These are phyloP conservation scores for Hypsopygia costalis DNA, from an alignment of 2,888 invertebrate species.

Conservation along the genomic window DNA sequence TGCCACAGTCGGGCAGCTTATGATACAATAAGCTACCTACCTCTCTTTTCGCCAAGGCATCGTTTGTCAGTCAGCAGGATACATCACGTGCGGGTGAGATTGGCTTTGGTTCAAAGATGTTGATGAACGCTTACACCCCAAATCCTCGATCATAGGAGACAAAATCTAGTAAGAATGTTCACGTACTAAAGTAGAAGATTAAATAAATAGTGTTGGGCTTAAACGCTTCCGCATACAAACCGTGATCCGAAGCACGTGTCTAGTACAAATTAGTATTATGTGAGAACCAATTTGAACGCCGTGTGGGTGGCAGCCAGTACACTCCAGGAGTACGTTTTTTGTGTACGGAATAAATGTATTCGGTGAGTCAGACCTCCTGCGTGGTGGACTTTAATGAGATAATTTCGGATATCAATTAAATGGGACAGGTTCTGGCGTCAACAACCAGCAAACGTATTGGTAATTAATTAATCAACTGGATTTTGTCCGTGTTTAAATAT, in stretches of 20 bases:
- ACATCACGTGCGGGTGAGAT: too few relatives aligned
- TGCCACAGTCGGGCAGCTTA: too few relatives aligned
- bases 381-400: conserved; percentile 35
- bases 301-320: conserved; percentile 54
- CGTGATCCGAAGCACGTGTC: conserved; percentile 34
- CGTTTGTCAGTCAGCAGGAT: too few relatives aligned
- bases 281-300: conserved; percentile 43
- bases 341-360: conserved; percentile 45
- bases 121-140: too few relatives aligned
- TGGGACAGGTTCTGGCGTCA: conserved; percentile 6
- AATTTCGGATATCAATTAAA: conserved; percentile 16
- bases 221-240: conserved; percentile 41
- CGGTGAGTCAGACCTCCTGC: conserved; percentile 65
- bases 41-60: too few relatives aligned
- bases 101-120: too few relatives aligned
- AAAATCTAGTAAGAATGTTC: too few relatives aligned
- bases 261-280: conserved; percentile 35
- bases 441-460: background rate
- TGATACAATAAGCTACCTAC: too few relatives aligned
- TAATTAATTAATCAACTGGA: too few relatives aligned
- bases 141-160: too few relatives aligned
- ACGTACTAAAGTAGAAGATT: too few relatives aligned
- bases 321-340: conserved; percentile 39
- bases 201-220: conserved; percentile 19
- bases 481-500: too few relatives aligned